Conservation (phyloP, 2,797 vertebrate genomes). For the Chiloscyllium punctatum region DNA sequence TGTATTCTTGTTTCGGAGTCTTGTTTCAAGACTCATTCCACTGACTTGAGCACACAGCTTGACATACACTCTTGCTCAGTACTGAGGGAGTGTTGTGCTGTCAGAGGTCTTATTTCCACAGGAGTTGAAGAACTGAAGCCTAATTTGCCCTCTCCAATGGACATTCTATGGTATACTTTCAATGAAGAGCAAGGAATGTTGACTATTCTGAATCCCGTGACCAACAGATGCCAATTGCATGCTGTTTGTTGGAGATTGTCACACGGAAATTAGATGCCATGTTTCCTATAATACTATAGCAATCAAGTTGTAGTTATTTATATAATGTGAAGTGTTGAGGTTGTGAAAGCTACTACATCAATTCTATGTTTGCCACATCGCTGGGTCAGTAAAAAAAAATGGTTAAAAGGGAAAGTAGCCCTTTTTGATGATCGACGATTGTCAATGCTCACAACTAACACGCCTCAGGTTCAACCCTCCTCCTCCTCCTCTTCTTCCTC, state of each 20-base stretch:
- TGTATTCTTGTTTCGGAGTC: not conserved
- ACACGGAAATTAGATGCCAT: too few relatives aligned
- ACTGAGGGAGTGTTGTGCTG: not conserved
- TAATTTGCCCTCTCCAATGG: not conserved
- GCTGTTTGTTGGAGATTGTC: not conserved
- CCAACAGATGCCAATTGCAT: not conserved
- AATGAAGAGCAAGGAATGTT: not conserved
- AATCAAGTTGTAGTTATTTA: not conserved
- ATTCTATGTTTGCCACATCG: not conserved
- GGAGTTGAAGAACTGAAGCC: not conserved
- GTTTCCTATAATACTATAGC: not conserved
- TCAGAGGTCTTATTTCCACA: not conserved
- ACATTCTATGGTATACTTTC: not conserved
- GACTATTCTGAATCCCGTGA: not conserved
- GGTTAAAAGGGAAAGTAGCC: not conserved
- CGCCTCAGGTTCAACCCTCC: not conserved
- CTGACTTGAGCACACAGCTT: not conserved
- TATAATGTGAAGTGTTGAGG: not conserved
- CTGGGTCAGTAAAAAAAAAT: not conserved
- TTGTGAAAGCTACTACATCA: not conserved
- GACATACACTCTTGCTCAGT: not conserved
- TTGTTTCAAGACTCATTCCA: not conserved
- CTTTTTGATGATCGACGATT: not conserved
- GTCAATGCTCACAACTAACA: not conserved
- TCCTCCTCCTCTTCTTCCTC: slow-evolving; percentile 22